A percentile compares a stretch with the other conserved stretches of the same genome.
Evolutionary conservation across 1,140 invertebrate genomes (phyloP).

Genomic region (Rhyzopertha dominica): DNA sequence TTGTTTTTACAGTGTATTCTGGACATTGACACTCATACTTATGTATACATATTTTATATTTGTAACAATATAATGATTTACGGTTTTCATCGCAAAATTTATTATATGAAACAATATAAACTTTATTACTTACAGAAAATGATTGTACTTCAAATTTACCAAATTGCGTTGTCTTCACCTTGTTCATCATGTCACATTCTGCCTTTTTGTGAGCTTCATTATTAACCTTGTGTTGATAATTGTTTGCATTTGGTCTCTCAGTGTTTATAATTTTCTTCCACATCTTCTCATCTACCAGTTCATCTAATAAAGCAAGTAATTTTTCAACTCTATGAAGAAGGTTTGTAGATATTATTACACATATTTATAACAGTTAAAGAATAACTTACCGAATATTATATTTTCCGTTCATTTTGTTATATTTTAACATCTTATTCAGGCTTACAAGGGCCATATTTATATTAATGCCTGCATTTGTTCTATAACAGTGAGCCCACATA

Average conservation of each 20-base stretch:
- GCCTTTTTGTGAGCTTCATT: constrained; percentile 8
- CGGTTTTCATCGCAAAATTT: constrained; percentile 9
- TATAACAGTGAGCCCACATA: constrained; percentile 24
- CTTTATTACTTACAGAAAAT: constrained; percentile 7
- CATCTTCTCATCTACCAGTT: constrained; percentile 21
- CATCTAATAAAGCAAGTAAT: constrained; percentile 17
- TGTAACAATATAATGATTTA: constrained; percentile 9
- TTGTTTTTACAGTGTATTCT: constrained; percentile 5
- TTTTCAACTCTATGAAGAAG: constrained; percentile 12
- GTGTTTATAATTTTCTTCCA: constrained; percentile 17
- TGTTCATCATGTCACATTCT: constrained; percentile 2
- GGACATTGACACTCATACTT: constrained; percentile 3
- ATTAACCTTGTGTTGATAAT: constrained; percentile 6
- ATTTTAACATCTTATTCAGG: constrained; percentile 21
- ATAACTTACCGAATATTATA: too few relatives aligned
- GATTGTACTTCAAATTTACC: constrained; percentile 7
- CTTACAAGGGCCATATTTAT: constrained; percentile 23
- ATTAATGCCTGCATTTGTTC: constrained; percentile 22
- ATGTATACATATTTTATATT: constrained; percentile 13
- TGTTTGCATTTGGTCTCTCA: constrained; percentile 19
- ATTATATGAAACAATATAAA: constrained; percentile 9
- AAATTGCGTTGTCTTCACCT: not conserved
- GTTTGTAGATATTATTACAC: too few relatives aligned
- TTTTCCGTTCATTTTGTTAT: constrained; percentile 15
- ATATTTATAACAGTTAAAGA: too few relatives aligned